Evolutionary conservation across 2,113 vertebrate species (phyloP).

Genomic region (Amblyornis subalaris): DNA sequence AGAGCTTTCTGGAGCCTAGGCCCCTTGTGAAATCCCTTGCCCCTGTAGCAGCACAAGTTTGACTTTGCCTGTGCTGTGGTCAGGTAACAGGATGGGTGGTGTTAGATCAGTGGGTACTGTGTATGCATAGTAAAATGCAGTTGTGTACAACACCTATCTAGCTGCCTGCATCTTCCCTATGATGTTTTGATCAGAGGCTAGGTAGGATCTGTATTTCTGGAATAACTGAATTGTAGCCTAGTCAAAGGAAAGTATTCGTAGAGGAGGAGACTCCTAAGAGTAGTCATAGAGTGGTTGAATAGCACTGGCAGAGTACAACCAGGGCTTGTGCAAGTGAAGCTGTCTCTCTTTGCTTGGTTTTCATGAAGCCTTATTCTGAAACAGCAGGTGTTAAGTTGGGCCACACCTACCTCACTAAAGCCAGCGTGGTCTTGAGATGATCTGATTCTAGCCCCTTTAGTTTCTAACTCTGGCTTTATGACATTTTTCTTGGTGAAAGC

Average conservation of each 20-base stretch:
- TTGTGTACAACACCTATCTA: not conserved
- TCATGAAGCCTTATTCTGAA: not conserved
- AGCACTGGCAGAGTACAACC: not conserved
- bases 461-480: not conserved
- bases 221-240: not conserved
- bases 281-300: not conserved
- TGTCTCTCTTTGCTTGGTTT: not conserved
- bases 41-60: not conserved
- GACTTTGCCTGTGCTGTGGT: not conserved
- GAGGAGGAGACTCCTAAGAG: not conserved
- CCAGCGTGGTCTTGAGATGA: not conserved
- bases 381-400: not conserved
- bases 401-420: not conserved
- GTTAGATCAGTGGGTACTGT: not conserved
- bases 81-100: not conserved
- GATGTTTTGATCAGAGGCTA: not conserved
- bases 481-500: not conserved
- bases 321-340: not conserved
- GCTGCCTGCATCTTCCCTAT: not conserved
- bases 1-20: not conserved
- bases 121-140: not conserved
- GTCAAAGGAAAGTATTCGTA: not conserved
- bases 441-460: not conserved
- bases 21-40: not conserved
- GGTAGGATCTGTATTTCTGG: not conserved